Conservation (phyloP, 1,140 invertebrate species). For the Calosoma granatense region DNA sequence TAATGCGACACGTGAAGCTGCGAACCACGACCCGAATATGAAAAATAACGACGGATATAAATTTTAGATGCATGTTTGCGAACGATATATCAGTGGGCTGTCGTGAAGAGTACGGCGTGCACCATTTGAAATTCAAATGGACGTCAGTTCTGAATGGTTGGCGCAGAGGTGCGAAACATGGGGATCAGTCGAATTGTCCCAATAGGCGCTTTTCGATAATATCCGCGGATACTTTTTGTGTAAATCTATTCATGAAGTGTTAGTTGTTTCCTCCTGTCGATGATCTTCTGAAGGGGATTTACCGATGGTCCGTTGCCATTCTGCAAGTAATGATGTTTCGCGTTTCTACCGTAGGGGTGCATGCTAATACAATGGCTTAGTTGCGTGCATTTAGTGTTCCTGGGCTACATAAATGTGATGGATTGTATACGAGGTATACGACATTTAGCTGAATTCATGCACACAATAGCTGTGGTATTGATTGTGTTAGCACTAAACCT, state of each 20-base stretch:
- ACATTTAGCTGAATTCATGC: no score
- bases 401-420: no score
- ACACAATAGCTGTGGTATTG: no score
- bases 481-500: no score
- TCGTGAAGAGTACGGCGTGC: not conserved
- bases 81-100: not conserved
- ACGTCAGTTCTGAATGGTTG: not conserved
- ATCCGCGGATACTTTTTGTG: not conserved
- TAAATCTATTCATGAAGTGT: not conserved
- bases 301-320: no score
- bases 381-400: no score
- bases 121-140: not conserved
- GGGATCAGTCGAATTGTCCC: not conserved
- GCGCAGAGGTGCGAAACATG: not conserved
- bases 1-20: not conserved
- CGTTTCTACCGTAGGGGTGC: no score
- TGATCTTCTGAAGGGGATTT: no score
- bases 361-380: no score
- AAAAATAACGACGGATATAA: not conserved
- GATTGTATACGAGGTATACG: no score
- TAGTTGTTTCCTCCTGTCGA: no score
- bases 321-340: no score
- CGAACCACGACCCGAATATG: not conserved
- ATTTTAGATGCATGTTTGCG: not conserved
- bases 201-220: not conserved